Evolutionary conservation across 2,888 invertebrate genomes (phyloP).

Genomic region (Leptura quadrifasciata): DNA sequence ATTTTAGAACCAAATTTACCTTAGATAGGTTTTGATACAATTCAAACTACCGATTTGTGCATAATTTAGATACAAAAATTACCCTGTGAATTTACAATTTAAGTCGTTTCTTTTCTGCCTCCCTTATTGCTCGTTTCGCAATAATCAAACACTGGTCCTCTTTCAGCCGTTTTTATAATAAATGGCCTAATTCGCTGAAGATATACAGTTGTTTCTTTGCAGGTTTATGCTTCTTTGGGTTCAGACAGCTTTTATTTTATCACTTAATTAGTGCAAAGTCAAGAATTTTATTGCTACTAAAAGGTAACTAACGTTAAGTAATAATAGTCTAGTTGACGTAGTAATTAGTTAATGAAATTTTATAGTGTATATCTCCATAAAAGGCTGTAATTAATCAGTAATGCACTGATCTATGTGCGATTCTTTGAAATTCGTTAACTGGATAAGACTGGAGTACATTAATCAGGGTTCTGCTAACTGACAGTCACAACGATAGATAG

Average conservation of each 20-base stretch:
- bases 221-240: slow-evolving; percentile 38
- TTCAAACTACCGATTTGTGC: slow-evolving; percentile 39
- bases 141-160: slow-evolving; percentile 40
- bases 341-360: slow-evolving; percentile 44
- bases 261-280: slow-evolving; percentile 49
- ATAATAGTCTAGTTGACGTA: slow-evolving; percentile 43
- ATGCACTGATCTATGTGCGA: too few relatives aligned
- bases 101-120: slow-evolving; percentile 30
- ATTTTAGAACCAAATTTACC: slow-evolving; percentile 8
- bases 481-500: too few relatives aligned
- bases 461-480: too few relatives aligned
- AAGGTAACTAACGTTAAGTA: slow-evolving; percentile 48
- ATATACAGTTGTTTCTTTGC: slow-evolving; percentile 37
- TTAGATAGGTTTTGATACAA: slow-evolving; percentile 11
- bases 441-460: too few relatives aligned
- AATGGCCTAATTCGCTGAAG: slow-evolving; percentile 39
- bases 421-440: too few relatives aligned
- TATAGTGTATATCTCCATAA: neutral
- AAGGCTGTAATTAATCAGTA: neutral
- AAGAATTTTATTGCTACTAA: slow-evolving; percentile 49
- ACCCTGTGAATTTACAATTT: slow-evolving; percentile 38
- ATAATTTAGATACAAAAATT: slow-evolving; percentile 34
- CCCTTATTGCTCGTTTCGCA: slow-evolving; percentile 35
- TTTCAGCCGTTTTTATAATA: slow-evolving; percentile 39
- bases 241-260: slow-evolving; percentile 44